Evolutionary conservation across 2,797 vertebrate species (phyloP).

Genomic region (Gallinago solitaria): DNA sequence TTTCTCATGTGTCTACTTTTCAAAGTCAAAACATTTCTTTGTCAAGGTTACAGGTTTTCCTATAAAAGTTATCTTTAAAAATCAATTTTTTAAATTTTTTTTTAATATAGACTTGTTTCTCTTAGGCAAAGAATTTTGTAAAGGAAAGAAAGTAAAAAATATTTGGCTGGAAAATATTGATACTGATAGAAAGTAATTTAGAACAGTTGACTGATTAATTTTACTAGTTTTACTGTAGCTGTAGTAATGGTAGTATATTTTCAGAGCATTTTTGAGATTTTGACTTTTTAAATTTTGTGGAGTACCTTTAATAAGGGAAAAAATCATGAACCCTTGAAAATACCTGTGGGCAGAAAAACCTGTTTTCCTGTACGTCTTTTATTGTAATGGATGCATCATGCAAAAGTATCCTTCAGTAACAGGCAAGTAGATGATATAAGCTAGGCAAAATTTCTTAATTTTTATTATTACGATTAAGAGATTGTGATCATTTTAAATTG

Average conservation of each 20-base stretch:
- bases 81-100: background rate
- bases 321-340: background rate
- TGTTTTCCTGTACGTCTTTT: background rate
- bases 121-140: background rate
- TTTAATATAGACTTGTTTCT: background rate
- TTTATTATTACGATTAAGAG: background rate
- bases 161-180: background rate
- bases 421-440: background rate
- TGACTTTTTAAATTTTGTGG: background rate
- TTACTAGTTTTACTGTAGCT: background rate
- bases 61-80: background rate
- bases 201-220: background rate
- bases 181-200: background rate
- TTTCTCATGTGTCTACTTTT: background rate
- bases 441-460: background rate
- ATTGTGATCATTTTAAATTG: background rate
- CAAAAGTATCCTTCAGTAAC: background rate
- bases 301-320: background rate
- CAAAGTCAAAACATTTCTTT: background rate
- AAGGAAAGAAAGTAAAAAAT: background rate
- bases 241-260: background rate
- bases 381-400: background rate
- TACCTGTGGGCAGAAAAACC: background rate
- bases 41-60: accelerated
- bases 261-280: background rate